phyloP scores from a whole-genome alignment of 2,888 invertebrate genomes.

The Amblyteles armatorius region DNA sequence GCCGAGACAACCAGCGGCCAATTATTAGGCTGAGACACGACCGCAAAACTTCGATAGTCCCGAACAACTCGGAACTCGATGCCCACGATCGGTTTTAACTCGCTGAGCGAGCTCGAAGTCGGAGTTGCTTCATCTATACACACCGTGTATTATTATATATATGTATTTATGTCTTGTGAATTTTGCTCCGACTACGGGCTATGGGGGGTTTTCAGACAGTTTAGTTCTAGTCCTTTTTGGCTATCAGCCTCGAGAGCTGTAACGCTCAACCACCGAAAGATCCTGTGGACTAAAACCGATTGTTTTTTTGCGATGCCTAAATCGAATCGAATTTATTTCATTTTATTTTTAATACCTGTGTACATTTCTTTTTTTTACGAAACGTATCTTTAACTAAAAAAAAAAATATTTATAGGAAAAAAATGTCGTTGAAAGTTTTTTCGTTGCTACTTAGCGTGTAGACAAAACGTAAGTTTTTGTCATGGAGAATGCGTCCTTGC shows the following conservation, averaged over 20 bases:
- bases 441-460: not conserved
- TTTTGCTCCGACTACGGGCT: conserved; percentile 39
- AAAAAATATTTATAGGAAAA: too few relatives aligned
- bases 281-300: not conserved
- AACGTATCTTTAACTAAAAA: too few relatives aligned
- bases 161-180: conserved; percentile 13
- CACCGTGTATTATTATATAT: not conserved
- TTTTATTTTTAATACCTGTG: too few relatives aligned
- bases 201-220: conserved; percentile 36
- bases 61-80: conserved; percentile 55
- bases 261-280: conserved; percentile 12
- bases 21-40: conserved; percentile 77
- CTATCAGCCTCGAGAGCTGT: not conserved
- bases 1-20: conserved; percentile 77
- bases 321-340: too few relatives aligned
- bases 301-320: too few relatives aligned
- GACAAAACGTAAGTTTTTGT: conserved; percentile 9
- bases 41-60: conserved; percentile 74
- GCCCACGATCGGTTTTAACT: conserved; percentile 49
- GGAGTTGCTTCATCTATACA: not conserved
- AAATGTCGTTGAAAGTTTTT: not conserved
- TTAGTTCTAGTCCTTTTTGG: conserved; percentile 2
- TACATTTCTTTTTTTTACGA: too few relatives aligned
- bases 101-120: conserved; percentile 48
- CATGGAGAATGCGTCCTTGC: conserved; percentile 58